phyloP scores from a whole-genome alignment of 2,113 vertebrate species.

The Dermatemys mawii region DNA sequence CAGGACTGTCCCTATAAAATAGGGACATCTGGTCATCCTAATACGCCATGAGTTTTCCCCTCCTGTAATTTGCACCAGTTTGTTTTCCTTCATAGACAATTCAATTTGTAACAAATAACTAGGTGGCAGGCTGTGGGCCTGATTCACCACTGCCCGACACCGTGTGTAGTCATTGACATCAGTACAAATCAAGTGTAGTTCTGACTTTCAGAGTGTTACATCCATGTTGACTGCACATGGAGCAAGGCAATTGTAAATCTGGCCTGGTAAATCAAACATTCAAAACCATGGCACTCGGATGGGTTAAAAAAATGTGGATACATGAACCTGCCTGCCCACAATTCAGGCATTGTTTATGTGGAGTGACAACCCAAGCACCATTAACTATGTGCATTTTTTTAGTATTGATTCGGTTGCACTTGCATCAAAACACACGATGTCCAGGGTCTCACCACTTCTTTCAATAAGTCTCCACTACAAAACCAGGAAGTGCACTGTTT shows the following conservation, averaged over 20 bases:
- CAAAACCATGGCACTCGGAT: not conserved
- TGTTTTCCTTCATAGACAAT: not conserved
- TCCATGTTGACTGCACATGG: not conserved
- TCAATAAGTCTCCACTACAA: not conserved
- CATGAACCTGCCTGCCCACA: not conserved
- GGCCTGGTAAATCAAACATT: not conserved
- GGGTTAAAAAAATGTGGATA: not conserved
- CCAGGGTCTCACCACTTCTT: not conserved
- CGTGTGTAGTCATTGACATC: not conserved
- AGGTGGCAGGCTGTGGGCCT: not conserved
- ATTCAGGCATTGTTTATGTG: not conserved
- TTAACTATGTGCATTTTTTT: not conserved
- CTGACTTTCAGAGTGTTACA: not conserved
- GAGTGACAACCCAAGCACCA: not conserved
- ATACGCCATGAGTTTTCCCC: not conserved
- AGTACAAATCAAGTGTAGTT: not conserved
- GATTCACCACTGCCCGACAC: not conserved
- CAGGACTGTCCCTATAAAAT: too few relatives aligned
- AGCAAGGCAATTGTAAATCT: not conserved
- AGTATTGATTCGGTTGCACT: not conserved
- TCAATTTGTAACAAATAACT: not conserved
- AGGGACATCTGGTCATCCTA: too few relatives aligned
- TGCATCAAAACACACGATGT: not conserved
- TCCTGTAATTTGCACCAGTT: not conserved
- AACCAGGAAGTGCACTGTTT: conserved; percentile 15